phyloP scores from a whole-genome alignment of 92 coral and sea anemone species.

The Porites lobata region DNA sequence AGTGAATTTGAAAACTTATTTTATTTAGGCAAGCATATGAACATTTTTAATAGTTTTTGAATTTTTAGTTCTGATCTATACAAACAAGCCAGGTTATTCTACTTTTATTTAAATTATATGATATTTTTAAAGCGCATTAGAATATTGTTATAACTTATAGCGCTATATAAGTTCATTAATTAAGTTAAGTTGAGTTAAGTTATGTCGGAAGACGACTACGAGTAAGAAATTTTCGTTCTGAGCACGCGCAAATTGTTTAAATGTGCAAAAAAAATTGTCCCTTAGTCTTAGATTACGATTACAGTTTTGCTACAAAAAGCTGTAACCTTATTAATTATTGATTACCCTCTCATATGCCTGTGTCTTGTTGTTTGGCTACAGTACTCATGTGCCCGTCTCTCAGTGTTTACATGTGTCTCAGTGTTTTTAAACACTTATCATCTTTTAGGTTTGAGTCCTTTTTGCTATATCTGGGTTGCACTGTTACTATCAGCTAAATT shows the following conservation, averaged over 20 bases:
- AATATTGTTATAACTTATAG: slow-evolving; percentile 11
- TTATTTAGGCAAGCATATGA: too few relatives aligned
- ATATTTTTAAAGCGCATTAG: slow-evolving; percentile 9
- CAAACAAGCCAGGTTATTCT: slow-evolving; percentile 2
- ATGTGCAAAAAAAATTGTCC: neutral
- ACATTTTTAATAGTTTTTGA: neutral
- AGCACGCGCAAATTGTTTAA: slow-evolving; percentile 9
- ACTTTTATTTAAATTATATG: neutral
- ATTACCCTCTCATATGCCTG: slow-evolving; percentile 14
- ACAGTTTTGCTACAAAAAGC: neutral
- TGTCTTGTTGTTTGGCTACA: slow-evolving; percentile 6
- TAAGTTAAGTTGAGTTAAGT: slow-evolving; percentile 15
- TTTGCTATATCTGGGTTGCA: too few relatives aligned
- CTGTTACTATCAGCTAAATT: slow-evolving; percentile 13
- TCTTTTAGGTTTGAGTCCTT: neutral
- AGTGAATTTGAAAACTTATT: neutral
- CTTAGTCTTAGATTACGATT: slow-evolving; percentile 13
- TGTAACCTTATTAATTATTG: neutral
- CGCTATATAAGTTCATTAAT: slow-evolving; percentile 7
- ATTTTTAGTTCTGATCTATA: slow-evolving; percentile 24
- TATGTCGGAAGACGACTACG: slow-evolving; percentile 1
- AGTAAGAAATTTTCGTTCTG: slow-evolving; percentile 3
- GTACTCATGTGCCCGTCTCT: slow-evolving; percentile 12
- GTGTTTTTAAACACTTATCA: slow-evolving; percentile 6
- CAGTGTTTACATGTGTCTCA: neutral